These are phyloP conservation scores for Scyliorhinus canicula DNA, from an alignment of 2,797 vertebrate species.

Conservation along the genomic window DNA sequence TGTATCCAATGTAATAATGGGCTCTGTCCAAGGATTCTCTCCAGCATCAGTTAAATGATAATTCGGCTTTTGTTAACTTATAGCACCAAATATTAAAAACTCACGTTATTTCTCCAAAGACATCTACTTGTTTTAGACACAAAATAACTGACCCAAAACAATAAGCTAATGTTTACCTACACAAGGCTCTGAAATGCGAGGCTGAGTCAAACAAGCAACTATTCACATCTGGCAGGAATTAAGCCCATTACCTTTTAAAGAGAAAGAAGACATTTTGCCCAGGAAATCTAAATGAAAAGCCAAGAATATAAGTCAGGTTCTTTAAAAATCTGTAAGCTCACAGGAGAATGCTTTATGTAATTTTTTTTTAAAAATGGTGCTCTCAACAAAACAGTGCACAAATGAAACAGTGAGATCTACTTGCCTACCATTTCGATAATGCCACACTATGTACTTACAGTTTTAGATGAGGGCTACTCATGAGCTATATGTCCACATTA, in stretches of 20 bases:
- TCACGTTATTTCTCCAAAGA: neutral
- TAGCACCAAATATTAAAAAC: neutral
- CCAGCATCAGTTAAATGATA: neutral
- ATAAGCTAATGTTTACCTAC: neutral
- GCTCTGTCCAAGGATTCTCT: neutral
- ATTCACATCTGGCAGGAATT: slow-evolving; percentile 1
- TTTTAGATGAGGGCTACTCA: neutral
- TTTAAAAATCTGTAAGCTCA: neutral
- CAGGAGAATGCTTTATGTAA: neutral
- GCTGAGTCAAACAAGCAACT: slow-evolving; percentile 24
- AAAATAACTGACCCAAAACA: neutral
- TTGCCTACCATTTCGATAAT: neutral
- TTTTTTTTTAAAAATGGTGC: neutral
- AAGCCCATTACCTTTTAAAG: slow-evolving; percentile 2
- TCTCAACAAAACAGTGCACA: neutral
- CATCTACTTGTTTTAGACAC: neutral
- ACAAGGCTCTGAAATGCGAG: neutral
- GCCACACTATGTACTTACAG: neutral
- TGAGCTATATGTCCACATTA: neutral
- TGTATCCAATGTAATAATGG: neutral
- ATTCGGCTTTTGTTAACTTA: neutral
- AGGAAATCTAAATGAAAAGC: neutral
- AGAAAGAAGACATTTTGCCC: neutral
- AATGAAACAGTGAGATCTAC: neutral
- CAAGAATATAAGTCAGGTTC: neutral